Evolutionary conservation across 2,113 vertebrate species (phyloP), one percentile per base, ranked within the genome.

Genomic region (Oncorhynchus tshawytscha): DNA sequence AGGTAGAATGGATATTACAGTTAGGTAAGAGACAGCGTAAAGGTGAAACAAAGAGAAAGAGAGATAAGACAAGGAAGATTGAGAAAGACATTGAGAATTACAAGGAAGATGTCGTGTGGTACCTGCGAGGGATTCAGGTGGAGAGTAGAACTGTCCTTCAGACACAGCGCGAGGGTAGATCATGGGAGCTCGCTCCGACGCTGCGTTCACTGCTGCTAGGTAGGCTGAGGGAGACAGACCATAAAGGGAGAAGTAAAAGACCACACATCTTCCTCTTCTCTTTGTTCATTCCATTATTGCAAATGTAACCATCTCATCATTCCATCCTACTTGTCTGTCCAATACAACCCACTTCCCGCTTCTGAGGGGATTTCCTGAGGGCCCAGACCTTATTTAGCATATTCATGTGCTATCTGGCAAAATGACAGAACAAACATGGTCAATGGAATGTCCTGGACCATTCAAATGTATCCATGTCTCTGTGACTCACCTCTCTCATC

Each of bases 121-220:
- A 99, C 98, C 97, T 94, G 95, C 97, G 0, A 96, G 89, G 31
- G 98, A 99, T 85, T 99, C 97, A 0, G 97, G 97, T 0, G 98
- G 98, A 20, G 98, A 99, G 85, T 99, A 99, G 91, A 99, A 99
- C 90, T 96, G 97, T 62, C 96, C 96, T 1, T 99, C 97, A 0
- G 97, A 98, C 20, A 96, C 86, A 1, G 95, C 90, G 0, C 92
- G 79, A 0, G 96, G 91, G 88, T 95, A 96, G 72, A 98, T 92
- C 31, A 95, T 88, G 0, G 95, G 94, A 13, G 94, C 92, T 0
- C 86, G 94, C 1, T 94, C 92, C 0, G 91, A 95, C 12, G 93
- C 95, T 2, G 94, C 94, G 64, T 95, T 93, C 76, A 93, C 89
- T 4, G 93, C 93, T 34, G 96, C 95, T 64, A 95, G 86, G 85